phyloP scores from a whole-genome alignment of 2,888 invertebrate species.

The Netelia virgata region DNA sequence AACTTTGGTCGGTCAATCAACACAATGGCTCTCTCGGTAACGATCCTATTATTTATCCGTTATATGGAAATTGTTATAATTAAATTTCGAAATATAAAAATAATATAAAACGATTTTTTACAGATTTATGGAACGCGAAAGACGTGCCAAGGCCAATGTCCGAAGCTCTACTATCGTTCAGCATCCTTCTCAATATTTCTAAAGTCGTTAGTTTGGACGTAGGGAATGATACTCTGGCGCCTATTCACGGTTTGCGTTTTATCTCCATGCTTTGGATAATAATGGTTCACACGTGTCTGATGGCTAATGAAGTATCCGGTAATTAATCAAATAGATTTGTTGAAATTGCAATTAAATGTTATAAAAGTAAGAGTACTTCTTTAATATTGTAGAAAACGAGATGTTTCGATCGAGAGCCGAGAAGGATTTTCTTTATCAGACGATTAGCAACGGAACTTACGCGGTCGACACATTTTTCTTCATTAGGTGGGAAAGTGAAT shows the following conservation, averaged over 20 bases:
- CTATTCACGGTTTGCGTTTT: conserved; percentile 88
- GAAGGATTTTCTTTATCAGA: conserved; percentile 85
- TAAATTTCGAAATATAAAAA: conserved; percentile 18
- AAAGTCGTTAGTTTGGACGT: conserved; percentile 78
- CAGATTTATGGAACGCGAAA: conserved; percentile 74
- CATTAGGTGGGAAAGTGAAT: conserved; percentile 85
- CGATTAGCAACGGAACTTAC: conserved; percentile 86
- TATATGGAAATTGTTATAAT: background rate
- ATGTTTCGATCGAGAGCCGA: conserved; percentile 84
- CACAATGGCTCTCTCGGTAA: conserved; percentile 77
- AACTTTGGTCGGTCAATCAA: conserved; percentile 75
- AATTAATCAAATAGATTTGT: background rate
- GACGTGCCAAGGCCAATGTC: conserved; percentile 75
- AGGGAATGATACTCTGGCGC: conserved; percentile 86
- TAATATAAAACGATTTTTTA: conserved; percentile 38
- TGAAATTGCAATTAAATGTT: background rate
- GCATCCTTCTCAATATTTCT: conserved; percentile 78
- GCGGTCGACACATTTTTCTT: conserved; percentile 89
- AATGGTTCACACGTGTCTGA: conserved; percentile 79
- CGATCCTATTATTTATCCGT: background rate
- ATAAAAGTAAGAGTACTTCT: conserved; percentile 11
- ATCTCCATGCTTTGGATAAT: conserved; percentile 89
- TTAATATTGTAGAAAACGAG: conserved; percentile 85
- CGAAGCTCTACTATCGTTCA: conserved; percentile 78
- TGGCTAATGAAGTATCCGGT: conserved; percentile 79